Conservation (phyloP, 2,113 vertebrate genomes). For the Neomonachus schauinslandi region DNA sequence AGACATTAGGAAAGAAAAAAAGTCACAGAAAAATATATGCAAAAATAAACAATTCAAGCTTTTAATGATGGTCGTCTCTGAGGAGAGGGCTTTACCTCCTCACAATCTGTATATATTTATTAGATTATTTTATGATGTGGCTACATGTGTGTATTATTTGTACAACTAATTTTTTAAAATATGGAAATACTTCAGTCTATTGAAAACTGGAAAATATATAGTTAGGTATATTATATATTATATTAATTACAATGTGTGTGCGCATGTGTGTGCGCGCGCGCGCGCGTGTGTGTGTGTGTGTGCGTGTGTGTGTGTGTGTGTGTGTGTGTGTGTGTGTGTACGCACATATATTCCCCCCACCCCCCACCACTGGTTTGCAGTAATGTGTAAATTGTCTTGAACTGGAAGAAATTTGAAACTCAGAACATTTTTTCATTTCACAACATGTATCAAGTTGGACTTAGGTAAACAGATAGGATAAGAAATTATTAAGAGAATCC, state of each 20-base stretch:
- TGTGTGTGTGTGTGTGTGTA: rapidly evolving
- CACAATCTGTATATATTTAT: not conserved
- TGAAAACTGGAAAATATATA: not conserved
- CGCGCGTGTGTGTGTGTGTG: rapidly evolving
- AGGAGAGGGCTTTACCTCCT: not conserved
- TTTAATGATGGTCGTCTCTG: not conserved
- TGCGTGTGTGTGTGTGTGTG: rapidly evolving
- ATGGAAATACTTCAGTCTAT: not conserved
- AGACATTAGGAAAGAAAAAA: not conserved
- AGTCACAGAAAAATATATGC: not conserved
- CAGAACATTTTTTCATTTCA: constrained; percentile 28
- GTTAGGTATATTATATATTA: not conserved
- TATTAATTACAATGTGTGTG: not conserved
- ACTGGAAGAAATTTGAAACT: constrained; percentile 1
- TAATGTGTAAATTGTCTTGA: not conserved
- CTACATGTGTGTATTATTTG: not conserved
- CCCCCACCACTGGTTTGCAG: not conserved
- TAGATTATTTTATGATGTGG: not conserved
- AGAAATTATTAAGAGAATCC: not conserved
- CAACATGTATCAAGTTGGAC: not conserved
- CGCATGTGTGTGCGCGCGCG: no score
- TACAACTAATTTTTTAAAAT: constrained; percentile 19
- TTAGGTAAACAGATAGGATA: not conserved
- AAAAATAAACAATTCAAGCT: constrained; percentile 24
- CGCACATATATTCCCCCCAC: not conserved